A percentile compares a stretch with the other conserved stretches of the same genome.
These are phyloP conservation scores for Heliothis subflexa DNA, from an alignment of 1,140 invertebrate genomes.

Conservation along the genomic window DNA sequence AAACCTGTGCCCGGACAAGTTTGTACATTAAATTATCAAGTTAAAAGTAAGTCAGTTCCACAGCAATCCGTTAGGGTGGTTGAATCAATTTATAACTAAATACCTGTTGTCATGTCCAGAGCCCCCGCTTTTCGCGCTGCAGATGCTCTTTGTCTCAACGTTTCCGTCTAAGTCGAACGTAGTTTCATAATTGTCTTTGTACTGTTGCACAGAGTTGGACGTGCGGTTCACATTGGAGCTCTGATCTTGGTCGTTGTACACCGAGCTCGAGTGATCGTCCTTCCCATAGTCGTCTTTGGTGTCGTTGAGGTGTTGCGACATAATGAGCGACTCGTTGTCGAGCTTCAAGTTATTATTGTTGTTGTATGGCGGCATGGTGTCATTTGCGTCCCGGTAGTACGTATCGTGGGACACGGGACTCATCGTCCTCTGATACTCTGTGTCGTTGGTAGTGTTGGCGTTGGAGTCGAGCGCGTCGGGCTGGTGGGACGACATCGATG, in stretches of 20 bases:
- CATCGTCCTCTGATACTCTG: slow-evolving; percentile 73
- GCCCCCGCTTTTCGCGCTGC: slow-evolving; percentile 88
- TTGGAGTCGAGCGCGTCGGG: slow-evolving; percentile 69
- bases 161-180: slow-evolving; percentile 94
- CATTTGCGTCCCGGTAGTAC: slow-evolving; percentile 73
- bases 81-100: slow-evolving; percentile 32
- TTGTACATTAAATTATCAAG: slow-evolving; percentile 41
- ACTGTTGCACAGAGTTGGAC: slow-evolving; percentile 66
- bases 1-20: slow-evolving; percentile 35
- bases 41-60: slow-evolving; percentile 16
- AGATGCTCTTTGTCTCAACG: slow-evolving; percentile 91
- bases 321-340: slow-evolving; percentile 81
- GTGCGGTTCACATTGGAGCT: slow-evolving; percentile 61
- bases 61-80: slow-evolving; percentile 17
- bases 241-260: slow-evolving; percentile 75
- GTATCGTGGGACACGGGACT: slow-evolving; percentile 79
- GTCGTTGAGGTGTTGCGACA: slow-evolving; percentile 79
- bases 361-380: slow-evolving; percentile 75
- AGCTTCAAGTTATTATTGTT: slow-evolving; percentile 81
- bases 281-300: slow-evolving; percentile 78
- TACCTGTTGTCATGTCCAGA: slow-evolving; percentile 90
- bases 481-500: slow-evolving; percentile 70
- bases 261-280: slow-evolving; percentile 73
- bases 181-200: slow-evolving; percentile 92
- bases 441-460: slow-evolving; percentile 72